These are phyloP conservation scores for Ooceraea biroi DNA, from an alignment of 1,140 invertebrate species.

Conservation along the genomic window DNA sequence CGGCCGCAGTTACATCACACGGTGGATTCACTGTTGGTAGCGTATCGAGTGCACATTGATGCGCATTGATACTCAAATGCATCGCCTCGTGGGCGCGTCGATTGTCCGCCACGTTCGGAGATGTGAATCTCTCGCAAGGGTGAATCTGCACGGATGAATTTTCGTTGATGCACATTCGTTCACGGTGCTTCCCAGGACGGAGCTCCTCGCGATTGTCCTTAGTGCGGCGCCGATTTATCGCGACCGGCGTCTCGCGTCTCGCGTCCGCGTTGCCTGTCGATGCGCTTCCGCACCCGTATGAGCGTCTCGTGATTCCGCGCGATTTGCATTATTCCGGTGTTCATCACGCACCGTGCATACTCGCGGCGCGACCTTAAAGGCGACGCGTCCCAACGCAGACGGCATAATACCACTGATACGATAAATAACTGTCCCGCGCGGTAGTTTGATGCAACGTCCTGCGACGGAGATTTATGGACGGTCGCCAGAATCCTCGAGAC, in stretches of 20 bases:
- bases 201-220: not conserved
- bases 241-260: not conserved
- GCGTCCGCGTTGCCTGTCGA: slow-evolving; percentile 5
- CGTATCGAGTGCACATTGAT: slow-evolving; percentile 1
- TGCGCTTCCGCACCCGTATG: slow-evolving; percentile 48
- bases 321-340: slow-evolving; percentile 31
- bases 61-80: no score
- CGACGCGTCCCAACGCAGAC: not conserved
- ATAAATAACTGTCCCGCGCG: slow-evolving; percentile 42
- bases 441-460: slow-evolving; percentile 1
- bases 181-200: no score
- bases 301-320: slow-evolving; percentile 22
- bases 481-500: not conserved
- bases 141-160: not conserved
- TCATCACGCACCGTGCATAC: slow-evolving; percentile 26
- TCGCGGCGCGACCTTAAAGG: slow-evolving; percentile 38
- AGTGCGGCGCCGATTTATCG: slow-evolving; percentile 16
- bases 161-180: not conserved
- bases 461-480: slow-evolving; percentile 42
- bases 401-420: not conserved
- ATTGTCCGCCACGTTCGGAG: not conserved
- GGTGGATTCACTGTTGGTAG: not conserved
- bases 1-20: slow-evolving; percentile 14
- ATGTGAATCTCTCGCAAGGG: not conserved
- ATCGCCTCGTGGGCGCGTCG: no score